phyloP scores from a whole-genome alignment of 2,888 invertebrate genomes.

The Lobophora halterata region DNA sequence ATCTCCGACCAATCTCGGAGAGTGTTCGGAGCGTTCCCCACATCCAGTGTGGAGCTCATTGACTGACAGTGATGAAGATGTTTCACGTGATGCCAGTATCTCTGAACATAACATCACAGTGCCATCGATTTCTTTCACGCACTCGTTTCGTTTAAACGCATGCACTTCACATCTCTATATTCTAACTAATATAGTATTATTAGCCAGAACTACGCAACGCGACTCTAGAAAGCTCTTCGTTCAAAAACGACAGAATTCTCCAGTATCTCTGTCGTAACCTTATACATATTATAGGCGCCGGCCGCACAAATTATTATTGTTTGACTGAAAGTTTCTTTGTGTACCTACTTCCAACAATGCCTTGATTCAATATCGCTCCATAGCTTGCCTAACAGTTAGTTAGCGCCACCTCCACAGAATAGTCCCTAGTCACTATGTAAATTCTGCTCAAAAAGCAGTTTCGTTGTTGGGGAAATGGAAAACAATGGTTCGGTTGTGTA shows the following conservation, averaged over 20 bases:
- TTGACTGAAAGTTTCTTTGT: slow-evolving; percentile 8
- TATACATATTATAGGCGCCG: slow-evolving; percentile 9
- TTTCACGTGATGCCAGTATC: no score
- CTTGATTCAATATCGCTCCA: slow-evolving; percentile 6
- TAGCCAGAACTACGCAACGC: no score
- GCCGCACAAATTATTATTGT: slow-evolving; percentile 8
- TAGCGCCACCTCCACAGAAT: neutral
- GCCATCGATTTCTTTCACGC: no score
- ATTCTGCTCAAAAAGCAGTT: neutral
- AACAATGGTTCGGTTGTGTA: no score
- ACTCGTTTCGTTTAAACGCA: no score
- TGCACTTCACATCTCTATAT: no score
- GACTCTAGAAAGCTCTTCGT: neutral
- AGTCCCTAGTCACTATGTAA: neutral
- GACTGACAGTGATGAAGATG: slow-evolving; percentile 4
- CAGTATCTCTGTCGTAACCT: slow-evolving; percentile 7
- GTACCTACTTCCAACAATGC: slow-evolving; percentile 8
- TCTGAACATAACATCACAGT: no score
- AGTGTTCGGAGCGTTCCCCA: slow-evolving; percentile 3
- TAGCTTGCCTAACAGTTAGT: no score
- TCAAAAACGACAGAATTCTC: slow-evolving; percentile 9
- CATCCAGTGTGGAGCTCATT: slow-evolving; percentile 2
- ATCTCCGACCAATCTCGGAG: slow-evolving; percentile 1
- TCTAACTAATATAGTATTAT: no score
- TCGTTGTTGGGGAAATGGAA: slow-evolving; percentile 2